Evolutionary conservation across 2,797 vertebrate genomes (phyloP).

Genomic region (Amblyopsis hoosieri): DNA sequence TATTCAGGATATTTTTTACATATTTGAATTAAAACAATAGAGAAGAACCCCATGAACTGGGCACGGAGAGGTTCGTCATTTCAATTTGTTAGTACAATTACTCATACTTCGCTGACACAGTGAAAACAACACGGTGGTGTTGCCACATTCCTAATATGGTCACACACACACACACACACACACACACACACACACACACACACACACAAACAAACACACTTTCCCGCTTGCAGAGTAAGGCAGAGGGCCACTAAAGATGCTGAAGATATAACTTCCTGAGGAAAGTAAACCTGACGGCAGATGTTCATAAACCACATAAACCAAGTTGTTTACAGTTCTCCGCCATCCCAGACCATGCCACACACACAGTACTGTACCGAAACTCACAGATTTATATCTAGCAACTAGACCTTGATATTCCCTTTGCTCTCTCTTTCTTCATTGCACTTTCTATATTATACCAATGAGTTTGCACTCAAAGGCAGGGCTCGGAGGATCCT

Average conservation of each 20-base stretch:
- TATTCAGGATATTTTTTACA: slow-evolving; percentile 48
- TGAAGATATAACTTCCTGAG: slow-evolving; percentile 28
- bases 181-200: slow-evolving; percentile 1
- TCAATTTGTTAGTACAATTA: slow-evolving; percentile 26
- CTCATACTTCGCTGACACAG: slow-evolving; percentile 14
- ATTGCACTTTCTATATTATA: slow-evolving; percentile 9
- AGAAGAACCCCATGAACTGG: slow-evolving; percentile 4
- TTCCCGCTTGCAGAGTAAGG: slow-evolving; percentile 26
- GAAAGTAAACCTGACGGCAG: slow-evolving; percentile 23
- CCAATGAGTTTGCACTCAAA: slow-evolving; percentile 32
- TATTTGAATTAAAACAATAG: neutral
- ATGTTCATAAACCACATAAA: slow-evolving; percentile 41
- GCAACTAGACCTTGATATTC: slow-evolving; percentile 25
- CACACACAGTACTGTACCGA: slow-evolving; percentile 8
- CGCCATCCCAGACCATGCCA: slow-evolving; percentile 10
- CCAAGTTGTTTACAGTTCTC: slow-evolving; percentile 31
- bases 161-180: neutral
- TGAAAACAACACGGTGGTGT: slow-evolving; percentile 22
- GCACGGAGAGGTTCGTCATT: slow-evolving; percentile 16
- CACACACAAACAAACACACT: slow-evolving; percentile 2
- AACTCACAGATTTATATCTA: slow-evolving; percentile 13
- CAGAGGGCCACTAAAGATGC: slow-evolving; percentile 11
- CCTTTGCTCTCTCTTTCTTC: slow-evolving; percentile 4
- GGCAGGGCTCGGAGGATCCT: slow-evolving; percentile 30
- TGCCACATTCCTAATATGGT: slow-evolving; percentile 21